A percentile compares a stretch with the other conserved stretches of the same genome.
phyloP scores from a whole-genome alignment of 2,797 vertebrate species.

The Neopelma chrysocephalum region DNA sequence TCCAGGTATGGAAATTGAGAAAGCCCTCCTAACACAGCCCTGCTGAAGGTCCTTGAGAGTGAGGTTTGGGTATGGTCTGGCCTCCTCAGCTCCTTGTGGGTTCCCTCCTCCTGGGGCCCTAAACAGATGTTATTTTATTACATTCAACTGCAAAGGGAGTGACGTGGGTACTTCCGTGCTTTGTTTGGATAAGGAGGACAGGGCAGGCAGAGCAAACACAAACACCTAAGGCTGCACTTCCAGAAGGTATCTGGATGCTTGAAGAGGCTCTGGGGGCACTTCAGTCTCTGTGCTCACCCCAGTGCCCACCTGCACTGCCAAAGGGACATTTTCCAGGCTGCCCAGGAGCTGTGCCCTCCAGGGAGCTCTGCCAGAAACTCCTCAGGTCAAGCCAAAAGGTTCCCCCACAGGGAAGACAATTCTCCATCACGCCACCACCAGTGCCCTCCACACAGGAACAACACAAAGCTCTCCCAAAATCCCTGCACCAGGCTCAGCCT shows the following conservation, averaged over 20 bases:
- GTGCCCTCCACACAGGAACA: too few relatives aligned
- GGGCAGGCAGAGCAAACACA: not conserved
- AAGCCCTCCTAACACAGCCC: not conserved
- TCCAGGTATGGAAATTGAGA: rapidly evolving
- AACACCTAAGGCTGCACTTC: not conserved
- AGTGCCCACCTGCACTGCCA: not conserved
- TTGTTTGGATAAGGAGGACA: not conserved
- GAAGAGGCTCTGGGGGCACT: not conserved
- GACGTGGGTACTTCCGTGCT: slow-evolving; percentile 7
- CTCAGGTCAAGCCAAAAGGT: rapidly evolving
- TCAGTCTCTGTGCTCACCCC: rapidly evolving
- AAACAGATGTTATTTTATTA: not conserved
- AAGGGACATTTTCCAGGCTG: rapidly evolving
- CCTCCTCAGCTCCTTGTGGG: not conserved
- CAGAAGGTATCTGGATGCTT: not conserved
- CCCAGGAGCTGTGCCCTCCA: not conserved
- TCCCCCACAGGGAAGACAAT: rapidly evolving
- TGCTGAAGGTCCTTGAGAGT: rapidly evolving
- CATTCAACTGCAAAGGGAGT: not conserved
- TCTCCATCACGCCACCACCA: not conserved
- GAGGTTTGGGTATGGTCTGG: rapidly evolving
- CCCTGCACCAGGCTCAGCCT: not conserved
- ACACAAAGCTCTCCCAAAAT: rapidly evolving
- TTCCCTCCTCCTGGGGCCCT: not conserved
- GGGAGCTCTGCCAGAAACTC: not conserved